phyloP scores from a whole-genome alignment of 2,888 invertebrate genomes.

The Erynnis tages region DNA sequence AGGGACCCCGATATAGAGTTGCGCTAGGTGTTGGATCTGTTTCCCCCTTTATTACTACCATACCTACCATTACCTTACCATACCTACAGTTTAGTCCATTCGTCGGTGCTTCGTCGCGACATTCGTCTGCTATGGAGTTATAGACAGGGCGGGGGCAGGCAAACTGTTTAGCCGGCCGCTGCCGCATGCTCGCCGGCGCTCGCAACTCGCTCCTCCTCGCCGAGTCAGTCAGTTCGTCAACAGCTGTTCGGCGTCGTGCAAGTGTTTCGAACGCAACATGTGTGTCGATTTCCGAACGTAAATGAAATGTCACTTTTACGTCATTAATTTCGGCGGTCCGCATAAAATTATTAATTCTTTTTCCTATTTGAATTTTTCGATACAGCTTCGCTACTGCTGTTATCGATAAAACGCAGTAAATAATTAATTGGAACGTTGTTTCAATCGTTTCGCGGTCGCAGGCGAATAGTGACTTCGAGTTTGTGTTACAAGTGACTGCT shows the following conservation, averaged over 20 bases:
- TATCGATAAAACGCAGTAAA: neutral
- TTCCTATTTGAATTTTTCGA: neutral
- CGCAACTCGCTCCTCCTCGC: constrained; percentile 26
- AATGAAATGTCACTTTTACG: constrained; percentile 52
- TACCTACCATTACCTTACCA: too few relatives aligned
- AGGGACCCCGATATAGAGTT: too few relatives aligned
- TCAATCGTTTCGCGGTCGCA: neutral
- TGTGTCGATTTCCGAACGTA: constrained; percentile 49
- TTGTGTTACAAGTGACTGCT: constrained; percentile 13
- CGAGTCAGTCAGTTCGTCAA: constrained; percentile 46
- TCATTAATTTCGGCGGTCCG: constrained; percentile 4
- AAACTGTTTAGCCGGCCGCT: constrained; percentile 31
- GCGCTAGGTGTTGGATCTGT: too few relatives aligned
- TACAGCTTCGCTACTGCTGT: neutral
- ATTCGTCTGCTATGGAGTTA: neutral
- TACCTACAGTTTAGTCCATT: too few relatives aligned
- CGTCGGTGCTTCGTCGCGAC: too few relatives aligned
- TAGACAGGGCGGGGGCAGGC: constrained; percentile 19
- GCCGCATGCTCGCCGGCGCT: neutral
- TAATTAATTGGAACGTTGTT: constrained; percentile 12
- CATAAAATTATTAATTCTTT: neutral
- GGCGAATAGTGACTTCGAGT: constrained; percentile 7
- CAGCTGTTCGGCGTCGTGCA: constrained; percentile 55
- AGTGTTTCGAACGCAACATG: constrained; percentile 57
- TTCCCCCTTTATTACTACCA: too few relatives aligned